Conservation (phyloP, 1,140 invertebrate genomes). For the Whitmania pigra region DNA sequence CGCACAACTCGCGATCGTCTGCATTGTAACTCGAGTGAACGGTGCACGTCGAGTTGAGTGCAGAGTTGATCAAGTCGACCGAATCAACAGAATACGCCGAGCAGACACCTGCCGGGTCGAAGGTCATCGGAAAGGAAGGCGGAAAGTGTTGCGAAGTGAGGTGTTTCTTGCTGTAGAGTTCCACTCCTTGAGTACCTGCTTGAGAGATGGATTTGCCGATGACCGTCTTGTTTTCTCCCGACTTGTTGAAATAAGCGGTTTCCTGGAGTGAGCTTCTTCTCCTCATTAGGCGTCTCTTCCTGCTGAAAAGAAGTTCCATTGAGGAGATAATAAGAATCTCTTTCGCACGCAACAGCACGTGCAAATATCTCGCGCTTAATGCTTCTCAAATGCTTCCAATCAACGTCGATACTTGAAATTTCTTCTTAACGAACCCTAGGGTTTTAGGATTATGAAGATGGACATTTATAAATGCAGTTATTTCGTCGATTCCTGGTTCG, state of each 20-base stretch:
- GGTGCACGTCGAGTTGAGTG: neutral
- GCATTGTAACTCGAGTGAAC: neutral
- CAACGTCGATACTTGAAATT: no score
- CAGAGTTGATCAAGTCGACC: slow-evolving; percentile 4
- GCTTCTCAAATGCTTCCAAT: no score
- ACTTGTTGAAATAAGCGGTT: slow-evolving; percentile 1
- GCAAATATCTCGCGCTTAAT: no score
- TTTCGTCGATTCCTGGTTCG: no score
- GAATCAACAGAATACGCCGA: neutral
- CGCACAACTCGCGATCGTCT: no score
- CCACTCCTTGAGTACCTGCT: neutral
- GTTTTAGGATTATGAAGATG: no score
- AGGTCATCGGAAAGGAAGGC: neutral
- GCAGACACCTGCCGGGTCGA: neutral
- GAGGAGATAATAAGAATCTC: no score
- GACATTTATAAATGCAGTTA: no score
- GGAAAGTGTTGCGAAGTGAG: neutral
- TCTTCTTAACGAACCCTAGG: no score
- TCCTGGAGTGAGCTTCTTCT: slow-evolving; percentile 2
- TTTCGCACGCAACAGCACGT: no score
- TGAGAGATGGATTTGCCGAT: neutral
- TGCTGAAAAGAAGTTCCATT: neutral
- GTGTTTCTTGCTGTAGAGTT: neutral
- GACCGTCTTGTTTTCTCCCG: neutral
- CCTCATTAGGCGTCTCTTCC: neutral